Evolutionary conservation across 2,797 vertebrate genomes (phyloP).

Genomic region (Poecile montanus): DNA sequence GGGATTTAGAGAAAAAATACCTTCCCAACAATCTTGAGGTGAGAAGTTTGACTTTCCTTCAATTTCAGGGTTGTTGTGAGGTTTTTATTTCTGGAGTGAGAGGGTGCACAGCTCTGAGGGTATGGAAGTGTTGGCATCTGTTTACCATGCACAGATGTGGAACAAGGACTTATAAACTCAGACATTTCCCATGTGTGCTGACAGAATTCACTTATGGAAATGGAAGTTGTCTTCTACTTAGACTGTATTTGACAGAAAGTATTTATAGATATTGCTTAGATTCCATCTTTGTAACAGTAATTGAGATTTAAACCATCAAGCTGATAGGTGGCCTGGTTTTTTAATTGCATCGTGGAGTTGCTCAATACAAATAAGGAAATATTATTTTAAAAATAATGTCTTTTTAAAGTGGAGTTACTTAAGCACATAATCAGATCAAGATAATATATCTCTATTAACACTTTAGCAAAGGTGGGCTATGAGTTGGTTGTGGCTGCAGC

Average conservation of each 20-base stretch:
- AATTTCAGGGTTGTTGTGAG: neutral
- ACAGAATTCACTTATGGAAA: neutral
- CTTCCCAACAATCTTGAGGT: slow-evolving; percentile 86
- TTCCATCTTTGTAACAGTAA: neutral
- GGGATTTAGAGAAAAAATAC: slow-evolving; percentile 93
- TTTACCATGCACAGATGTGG: neutral
- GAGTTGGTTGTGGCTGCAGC: neutral
- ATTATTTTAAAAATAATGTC: accelerated
- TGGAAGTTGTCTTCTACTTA: neutral
- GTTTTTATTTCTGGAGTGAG: neutral
- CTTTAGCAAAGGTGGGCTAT: neutral
- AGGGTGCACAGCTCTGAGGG: neutral
- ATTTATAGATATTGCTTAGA: neutral
- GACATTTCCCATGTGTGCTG: neutral
- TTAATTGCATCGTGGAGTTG: neutral
- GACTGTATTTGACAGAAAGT: neutral
- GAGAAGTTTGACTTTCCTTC: slow-evolving; percentile 45
- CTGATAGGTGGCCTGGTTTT: neutral
- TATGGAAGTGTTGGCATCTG: neutral
- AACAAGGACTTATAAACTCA: neutral
- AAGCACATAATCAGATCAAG: neutral
- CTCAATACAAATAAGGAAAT: neutral
- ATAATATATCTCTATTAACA: neutral
- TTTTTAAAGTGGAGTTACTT: neutral
- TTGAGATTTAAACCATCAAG: neutral